Percentiles rank a stretch among this genome's conserved stretches.
Conservation (phyloP, 2,888 invertebrate genomes). For the Dermolepida albohirtum region DNA sequence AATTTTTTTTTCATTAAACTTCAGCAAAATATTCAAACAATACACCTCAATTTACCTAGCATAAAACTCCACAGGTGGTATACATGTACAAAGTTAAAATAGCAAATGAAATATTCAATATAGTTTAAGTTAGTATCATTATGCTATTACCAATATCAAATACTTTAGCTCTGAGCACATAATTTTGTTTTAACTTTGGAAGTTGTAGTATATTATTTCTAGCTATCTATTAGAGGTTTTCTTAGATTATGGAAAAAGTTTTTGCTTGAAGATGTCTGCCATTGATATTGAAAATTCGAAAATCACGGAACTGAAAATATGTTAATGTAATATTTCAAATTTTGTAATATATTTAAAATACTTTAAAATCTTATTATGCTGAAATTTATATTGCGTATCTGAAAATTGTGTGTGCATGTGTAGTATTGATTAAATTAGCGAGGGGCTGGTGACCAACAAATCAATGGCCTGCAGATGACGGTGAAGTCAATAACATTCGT, state of each 20-base stretch:
- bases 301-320: too few species aligned
- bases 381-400: constrained; percentile 28
- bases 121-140: neutral
- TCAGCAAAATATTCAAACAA: too few species aligned
- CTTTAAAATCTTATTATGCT: neutral
- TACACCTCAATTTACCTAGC: neutral
- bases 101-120: constrained; percentile 24
- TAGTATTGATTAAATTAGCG: constrained; percentile 51
- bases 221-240: too few species aligned
- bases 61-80: constrained; percentile 27
- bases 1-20: too few species aligned
- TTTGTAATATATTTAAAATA: neutral
- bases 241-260: too few species aligned
- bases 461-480: constrained; percentile 66
- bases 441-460: constrained; percentile 59
- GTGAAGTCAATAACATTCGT: constrained; percentile 45
- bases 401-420: constrained; percentile 41
- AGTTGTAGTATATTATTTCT: too few species aligned
- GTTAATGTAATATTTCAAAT: too few species aligned
- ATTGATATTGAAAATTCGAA: too few species aligned
- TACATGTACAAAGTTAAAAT: constrained; percentile 7
- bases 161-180: too few species aligned
- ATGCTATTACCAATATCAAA: too few species aligned
- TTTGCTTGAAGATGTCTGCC: too few species aligned
- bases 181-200: too few species aligned